phyloP scores from a whole-genome alignment of 1,140 invertebrate species.

The Drosophila virilis region DNA sequence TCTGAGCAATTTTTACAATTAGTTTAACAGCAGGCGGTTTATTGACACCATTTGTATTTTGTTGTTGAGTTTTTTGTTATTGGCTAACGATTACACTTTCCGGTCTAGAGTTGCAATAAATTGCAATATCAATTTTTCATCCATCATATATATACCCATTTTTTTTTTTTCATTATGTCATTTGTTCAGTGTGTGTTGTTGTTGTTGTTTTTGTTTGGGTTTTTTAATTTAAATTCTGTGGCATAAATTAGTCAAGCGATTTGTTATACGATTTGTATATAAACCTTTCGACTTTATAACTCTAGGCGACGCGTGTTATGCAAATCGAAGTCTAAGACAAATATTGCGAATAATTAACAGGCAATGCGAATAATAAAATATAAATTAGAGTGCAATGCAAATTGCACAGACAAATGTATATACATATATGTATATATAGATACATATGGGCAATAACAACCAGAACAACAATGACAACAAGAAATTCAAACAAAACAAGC shows the following conservation, averaged over 20 bases:
- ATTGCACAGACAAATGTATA: conserved; percentile 40
- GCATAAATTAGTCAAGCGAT: conserved; percentile 64
- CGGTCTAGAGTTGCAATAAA: conserved; percentile 61
- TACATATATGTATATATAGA: no score
- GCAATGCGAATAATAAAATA: conserved; percentile 63
- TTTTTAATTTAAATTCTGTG: conserved; percentile 59
- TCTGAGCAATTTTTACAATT: conserved; percentile 30
- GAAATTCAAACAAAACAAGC: conserved; percentile 31
- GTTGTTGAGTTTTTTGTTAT: conserved; percentile 20
- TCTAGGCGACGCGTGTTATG: conserved; percentile 58
- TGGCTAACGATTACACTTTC: conserved; percentile 65
- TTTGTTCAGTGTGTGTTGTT: conserved; percentile 8
- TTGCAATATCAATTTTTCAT: conserved; percentile 60
- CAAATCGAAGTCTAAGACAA: conserved; percentile 66
- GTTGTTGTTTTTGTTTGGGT: background rate
- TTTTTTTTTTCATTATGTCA: conserved; percentile 22
- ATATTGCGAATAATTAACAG: conserved; percentile 79
- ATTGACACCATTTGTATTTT: conserved; percentile 20
- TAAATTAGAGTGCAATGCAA: conserved; percentile 75
- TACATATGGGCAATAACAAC: conserved; percentile 14
- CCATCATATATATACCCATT: conserved; percentile 4
- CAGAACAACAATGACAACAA: conserved; percentile 34
- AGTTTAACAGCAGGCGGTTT: conserved; percentile 32
- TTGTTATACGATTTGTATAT: conserved; percentile 22
- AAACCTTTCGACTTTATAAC: conserved; percentile 39